Conservation (phyloP, 1,140 invertebrate species). For the Dreissena polymorpha region DNA sequence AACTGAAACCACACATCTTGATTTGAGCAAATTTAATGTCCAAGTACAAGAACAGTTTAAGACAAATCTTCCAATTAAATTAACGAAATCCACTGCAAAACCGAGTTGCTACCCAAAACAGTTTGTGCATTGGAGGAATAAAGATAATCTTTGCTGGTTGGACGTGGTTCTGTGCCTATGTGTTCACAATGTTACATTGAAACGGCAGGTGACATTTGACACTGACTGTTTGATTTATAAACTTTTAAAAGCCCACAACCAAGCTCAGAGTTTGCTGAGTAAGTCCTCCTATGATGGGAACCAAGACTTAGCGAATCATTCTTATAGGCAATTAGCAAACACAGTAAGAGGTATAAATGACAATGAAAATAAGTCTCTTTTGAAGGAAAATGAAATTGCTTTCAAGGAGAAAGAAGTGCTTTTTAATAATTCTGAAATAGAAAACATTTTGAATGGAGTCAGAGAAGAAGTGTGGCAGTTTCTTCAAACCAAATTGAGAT, state of each 20-base stretch:
- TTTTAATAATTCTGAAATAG: not conserved
- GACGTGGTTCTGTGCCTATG: constrained; percentile 75
- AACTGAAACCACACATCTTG: not conserved
- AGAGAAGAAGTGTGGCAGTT: constrained; percentile 71
- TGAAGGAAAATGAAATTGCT: not conserved
- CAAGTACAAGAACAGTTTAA: not conserved
- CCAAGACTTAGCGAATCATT: constrained; percentile 1
- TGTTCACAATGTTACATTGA: constrained; percentile 68
- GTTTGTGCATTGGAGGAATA: constrained; percentile 75
- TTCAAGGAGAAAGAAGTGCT: too few relatives aligned
- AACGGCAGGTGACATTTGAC: constrained; percentile 47
- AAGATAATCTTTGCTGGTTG: constrained; percentile 77
- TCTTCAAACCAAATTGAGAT: constrained; percentile 69
- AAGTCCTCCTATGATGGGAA: constrained; percentile 18
- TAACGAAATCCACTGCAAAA: not conserved
- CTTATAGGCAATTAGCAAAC: constrained; percentile 19
- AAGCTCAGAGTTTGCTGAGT: constrained; percentile 65
- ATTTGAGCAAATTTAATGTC: not conserved
- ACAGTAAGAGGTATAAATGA: not conserved
- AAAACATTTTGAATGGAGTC: constrained; percentile 64
- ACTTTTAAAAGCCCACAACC: constrained; percentile 68
- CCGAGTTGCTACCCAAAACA: not conserved
- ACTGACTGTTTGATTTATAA: constrained; percentile 63
- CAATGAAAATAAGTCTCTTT: not conserved
- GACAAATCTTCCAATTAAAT: not conserved